phyloP scores from a whole-genome alignment of 2,888 invertebrate species.

The Neoitamus cyanurus region DNA sequence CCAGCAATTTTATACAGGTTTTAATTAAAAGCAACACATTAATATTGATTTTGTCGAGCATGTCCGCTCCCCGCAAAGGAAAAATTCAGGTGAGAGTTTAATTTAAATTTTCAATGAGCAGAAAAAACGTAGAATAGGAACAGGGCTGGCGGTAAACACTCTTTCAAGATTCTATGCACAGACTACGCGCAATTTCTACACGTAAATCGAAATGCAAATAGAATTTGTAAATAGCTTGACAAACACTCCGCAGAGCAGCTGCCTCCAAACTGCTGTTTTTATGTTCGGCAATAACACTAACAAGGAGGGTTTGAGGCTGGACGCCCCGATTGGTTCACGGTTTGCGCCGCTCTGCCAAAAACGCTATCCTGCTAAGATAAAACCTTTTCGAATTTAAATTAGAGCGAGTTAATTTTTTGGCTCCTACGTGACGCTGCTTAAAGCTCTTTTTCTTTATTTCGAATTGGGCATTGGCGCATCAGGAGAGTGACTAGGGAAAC shows the following conservation, averaged over 20 bases:
- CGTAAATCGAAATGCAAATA: slow-evolving; percentile 52
- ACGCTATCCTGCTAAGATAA: neutral
- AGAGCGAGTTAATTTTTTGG: slow-evolving; percentile 10
- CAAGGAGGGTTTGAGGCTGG: neutral
- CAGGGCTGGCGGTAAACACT: slow-evolving; percentile 48
- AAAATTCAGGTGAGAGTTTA: slow-evolving; percentile 39
- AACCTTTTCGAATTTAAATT: slow-evolving; percentile 31
- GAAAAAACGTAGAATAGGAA: neutral
- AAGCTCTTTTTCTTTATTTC: neutral
- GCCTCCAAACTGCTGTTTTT: neutral
- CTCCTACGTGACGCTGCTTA: slow-evolving; percentile 13
- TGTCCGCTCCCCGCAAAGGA: neutral
- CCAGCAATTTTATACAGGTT: slow-evolving; percentile 50
- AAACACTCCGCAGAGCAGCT: slow-evolving; percentile 34
- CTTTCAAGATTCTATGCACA: slow-evolving; percentile 31
- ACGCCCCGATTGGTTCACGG: neutral
- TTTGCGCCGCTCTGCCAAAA: slow-evolving; percentile 11
- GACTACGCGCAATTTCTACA: slow-evolving; percentile 12
- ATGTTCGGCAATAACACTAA: slow-evolving; percentile 32
- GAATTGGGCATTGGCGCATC: neutral
- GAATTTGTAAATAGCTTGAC: slow-evolving; percentile 52
- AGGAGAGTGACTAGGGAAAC: neutral
- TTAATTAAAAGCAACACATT: slow-evolving; percentile 49
- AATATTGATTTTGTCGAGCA: slow-evolving; percentile 28
- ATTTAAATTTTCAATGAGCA: slow-evolving; percentile 50